A percentile compares a stretch with the other conserved stretches of the same genome.
These are phyloP conservation scores for Linnaemya tessellans DNA, from an alignment of 2,888 invertebrate species.

Conservation along the genomic window DNA sequence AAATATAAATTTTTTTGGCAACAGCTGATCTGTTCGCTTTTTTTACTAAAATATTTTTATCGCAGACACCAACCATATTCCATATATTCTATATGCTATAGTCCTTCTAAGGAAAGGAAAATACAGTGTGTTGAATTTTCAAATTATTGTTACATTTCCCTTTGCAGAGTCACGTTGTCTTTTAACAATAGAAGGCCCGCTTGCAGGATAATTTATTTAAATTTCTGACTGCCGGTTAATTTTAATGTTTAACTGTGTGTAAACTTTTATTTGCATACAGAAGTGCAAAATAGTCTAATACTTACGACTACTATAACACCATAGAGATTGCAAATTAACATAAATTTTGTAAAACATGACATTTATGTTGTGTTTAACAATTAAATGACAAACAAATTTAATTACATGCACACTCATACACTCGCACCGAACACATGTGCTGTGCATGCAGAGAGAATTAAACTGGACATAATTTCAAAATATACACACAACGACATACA, in stretches of 20 bases:
- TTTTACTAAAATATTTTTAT: no score
- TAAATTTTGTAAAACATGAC: conserved; percentile 63
- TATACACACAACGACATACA: not conserved
- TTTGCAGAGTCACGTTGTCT: not conserved
- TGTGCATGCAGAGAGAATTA: not conserved
- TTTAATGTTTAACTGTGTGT: not conserved
- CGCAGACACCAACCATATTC: no score
- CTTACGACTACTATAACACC: not conserved
- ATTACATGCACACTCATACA: conserved; percentile 6
- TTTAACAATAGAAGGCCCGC: not conserved
- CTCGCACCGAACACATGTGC: not conserved
- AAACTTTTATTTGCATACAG: conserved; percentile 10
- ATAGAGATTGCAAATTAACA: conserved; percentile 57
- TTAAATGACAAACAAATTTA: conserved; percentile 56
- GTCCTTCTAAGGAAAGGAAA: no score
- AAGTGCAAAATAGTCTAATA: conserved; percentile 42
- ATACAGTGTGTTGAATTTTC: no score
- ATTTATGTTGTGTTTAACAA: conserved; percentile 63
- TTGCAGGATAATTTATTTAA: not conserved
- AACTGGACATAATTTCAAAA: not conserved
- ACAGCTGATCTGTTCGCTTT: no score
- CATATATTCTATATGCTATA: no score
- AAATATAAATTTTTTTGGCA: no score
- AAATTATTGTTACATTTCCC: no score
- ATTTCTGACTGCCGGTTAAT: not conserved